Evolutionary conservation across 2,888 invertebrate genomes (phyloP).

Genomic region (Metopia argyrocephala): DNA sequence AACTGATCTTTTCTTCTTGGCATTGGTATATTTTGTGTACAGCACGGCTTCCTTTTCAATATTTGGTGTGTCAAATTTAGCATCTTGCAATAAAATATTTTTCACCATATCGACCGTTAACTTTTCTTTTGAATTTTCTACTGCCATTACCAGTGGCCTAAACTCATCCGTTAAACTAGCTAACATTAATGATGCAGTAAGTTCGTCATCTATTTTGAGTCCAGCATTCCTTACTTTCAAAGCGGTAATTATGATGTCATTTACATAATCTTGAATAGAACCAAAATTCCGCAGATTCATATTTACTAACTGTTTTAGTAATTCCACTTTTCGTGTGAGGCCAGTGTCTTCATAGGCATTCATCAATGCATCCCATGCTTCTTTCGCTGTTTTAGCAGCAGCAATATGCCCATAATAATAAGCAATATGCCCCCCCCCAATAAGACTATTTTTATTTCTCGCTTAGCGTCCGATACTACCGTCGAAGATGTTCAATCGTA

Average conservation of each 20-base stretch:
- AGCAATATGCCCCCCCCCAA: too few relatives aligned
- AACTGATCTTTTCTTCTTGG: neutral
- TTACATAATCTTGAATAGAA: too few relatives aligned
- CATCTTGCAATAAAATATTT: neutral
- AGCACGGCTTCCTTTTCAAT: neutral
- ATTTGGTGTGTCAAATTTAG: neutral
- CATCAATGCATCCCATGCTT: slow-evolving; percentile 15
- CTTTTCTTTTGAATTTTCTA: slow-evolving; percentile 21
- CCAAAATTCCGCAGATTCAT: neutral
- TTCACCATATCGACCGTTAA: slow-evolving; percentile 3
- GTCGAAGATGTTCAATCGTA: too few relatives aligned
- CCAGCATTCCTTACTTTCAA: too few relatives aligned
- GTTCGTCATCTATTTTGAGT: too few relatives aligned
- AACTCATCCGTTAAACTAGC: neutral
- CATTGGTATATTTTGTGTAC: too few relatives aligned
- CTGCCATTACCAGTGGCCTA: too few relatives aligned
- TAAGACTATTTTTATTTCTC: too few relatives aligned
- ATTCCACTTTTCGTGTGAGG: slow-evolving; percentile 16
- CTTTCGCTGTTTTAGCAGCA: neutral
- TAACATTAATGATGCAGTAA: too few relatives aligned
- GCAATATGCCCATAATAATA: neutral
- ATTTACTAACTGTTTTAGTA: neutral
- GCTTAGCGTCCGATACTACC: too few relatives aligned
- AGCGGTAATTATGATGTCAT: too few relatives aligned
- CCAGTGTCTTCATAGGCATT: slow-evolving; percentile 20